These are phyloP conservation scores for Dasysyrphus albostriatus DNA, from an alignment of 2,888 invertebrate genomes.

Conservation along the genomic window DNA sequence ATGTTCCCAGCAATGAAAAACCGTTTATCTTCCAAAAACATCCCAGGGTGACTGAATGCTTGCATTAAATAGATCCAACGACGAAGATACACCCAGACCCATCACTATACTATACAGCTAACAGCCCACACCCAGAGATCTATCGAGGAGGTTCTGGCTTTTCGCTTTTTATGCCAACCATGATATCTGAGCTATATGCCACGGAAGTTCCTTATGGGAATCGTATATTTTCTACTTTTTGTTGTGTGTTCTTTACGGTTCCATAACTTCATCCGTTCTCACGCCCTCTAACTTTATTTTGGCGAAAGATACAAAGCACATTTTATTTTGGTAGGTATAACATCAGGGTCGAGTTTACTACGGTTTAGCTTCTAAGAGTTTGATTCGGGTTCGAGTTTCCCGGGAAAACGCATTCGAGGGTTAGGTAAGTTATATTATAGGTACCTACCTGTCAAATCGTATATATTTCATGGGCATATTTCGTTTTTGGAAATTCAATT, in stretches of 20 bases:
- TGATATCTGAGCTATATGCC: constrained; percentile 39
- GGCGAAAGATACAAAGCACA: constrained; percentile 58
- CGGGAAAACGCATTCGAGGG: constrained; percentile 40
- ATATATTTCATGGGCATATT: constrained; percentile 10
- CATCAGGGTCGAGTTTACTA: not conserved
- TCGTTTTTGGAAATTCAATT: constrained; percentile 35
- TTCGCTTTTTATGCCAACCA: constrained; percentile 29
- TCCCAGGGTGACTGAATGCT: constrained; percentile 61
- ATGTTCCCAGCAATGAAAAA: constrained; percentile 52
- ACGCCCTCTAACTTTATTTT: constrained; percentile 46
- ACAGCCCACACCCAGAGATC: not conserved
- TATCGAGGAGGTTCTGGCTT: constrained; percentile 17
- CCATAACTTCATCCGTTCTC: constrained; percentile 49
- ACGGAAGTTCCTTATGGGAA: constrained; percentile 47
- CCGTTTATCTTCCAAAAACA: constrained; percentile 64
- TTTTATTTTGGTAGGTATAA: constrained; percentile 15
- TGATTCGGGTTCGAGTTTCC: not conserved
- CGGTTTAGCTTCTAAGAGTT: not conserved
- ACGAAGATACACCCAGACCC: constrained; percentile 16
- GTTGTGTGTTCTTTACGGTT: constrained; percentile 12
- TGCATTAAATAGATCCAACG: constrained; percentile 60
- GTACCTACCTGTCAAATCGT: constrained; percentile 55
- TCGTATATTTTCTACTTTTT: constrained; percentile 7
- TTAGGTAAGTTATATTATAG: constrained; percentile 48
- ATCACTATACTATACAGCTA: not conserved